These are phyloP conservation scores for Coryphaenoides rupestris DNA, from an alignment of 2,113 vertebrate genomes.

Conservation along the genomic window DNA sequence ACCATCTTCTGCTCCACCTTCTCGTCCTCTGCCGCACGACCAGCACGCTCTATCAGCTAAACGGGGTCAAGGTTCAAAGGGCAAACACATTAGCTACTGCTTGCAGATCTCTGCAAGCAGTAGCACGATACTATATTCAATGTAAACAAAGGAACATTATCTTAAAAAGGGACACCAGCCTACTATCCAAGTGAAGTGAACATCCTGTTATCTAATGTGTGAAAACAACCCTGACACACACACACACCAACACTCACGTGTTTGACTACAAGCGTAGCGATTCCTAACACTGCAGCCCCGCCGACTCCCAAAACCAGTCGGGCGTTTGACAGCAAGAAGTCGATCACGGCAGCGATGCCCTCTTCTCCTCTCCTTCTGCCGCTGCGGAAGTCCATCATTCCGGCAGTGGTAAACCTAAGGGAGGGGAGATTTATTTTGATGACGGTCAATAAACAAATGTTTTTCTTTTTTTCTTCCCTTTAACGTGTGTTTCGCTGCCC, in stretches of 20 bases:
- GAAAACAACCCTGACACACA: neutral
- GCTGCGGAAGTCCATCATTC: constrained; percentile 66
- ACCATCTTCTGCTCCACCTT: constrained; percentile 84
- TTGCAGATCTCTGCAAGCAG: no score
- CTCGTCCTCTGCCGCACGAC: constrained; percentile 77
- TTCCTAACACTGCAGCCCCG: constrained; percentile 85
- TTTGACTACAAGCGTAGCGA: constrained; percentile 91
- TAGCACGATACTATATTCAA: neutral
- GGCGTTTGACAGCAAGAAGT: constrained; percentile 92
- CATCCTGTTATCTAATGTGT: neutral
- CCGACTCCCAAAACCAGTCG: constrained; percentile 88
- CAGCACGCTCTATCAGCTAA: constrained; percentile 89
- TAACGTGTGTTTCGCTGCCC: neutral
- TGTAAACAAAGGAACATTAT: neutral
- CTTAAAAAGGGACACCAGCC: neutral
- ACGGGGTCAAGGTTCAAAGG: neutral
- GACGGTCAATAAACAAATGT: neutral
- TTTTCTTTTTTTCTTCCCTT: neutral
- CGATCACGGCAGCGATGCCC: constrained; percentile 76
- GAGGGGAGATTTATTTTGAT: neutral
- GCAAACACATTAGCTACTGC: neutral
- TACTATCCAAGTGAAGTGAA: neutral
- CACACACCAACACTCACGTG: constrained; percentile 71
- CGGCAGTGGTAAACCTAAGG: constrained; percentile 33
- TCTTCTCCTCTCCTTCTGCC: constrained; percentile 73